These are phyloP conservation scores for Clarias gariepinus DNA, from an alignment of 2,113 vertebrate genomes.

Conservation along the genomic window DNA sequence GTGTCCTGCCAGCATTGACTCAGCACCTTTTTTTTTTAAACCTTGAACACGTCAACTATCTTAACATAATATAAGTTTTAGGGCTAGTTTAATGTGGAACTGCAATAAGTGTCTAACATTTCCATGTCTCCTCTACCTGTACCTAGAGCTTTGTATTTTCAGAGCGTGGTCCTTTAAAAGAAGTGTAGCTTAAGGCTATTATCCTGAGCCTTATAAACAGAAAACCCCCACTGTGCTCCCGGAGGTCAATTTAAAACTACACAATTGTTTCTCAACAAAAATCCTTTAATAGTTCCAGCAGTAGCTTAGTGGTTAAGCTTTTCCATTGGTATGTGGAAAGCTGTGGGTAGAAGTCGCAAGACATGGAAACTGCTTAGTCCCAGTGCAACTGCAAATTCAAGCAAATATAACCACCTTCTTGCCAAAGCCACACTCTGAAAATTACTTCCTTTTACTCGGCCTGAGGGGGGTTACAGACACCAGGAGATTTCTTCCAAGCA, in stretches of 20 bases:
- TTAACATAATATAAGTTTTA: neutral
- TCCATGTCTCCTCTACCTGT: neutral
- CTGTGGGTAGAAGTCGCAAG: neutral
- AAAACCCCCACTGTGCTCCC: neutral
- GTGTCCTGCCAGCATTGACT: neutral
- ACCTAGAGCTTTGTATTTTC: neutral
- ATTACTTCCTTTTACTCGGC: neutral
- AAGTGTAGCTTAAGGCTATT: constrained; percentile 24
- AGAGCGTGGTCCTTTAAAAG: neutral
- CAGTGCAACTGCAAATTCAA: neutral
- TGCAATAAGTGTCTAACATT: neutral
- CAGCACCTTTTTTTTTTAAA: neutral
- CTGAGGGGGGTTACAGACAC: neutral
- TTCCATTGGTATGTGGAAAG: neutral
- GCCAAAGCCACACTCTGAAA: constrained; percentile 19
- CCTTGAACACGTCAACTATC: neutral
- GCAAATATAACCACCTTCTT: neutral
- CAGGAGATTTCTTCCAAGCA: neutral
- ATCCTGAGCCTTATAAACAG: constrained; percentile 18
- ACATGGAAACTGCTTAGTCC: neutral
- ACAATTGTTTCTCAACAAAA: neutral
- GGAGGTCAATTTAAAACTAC: neutral
- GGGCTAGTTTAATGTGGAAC: neutral
- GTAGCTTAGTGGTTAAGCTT: neutral
- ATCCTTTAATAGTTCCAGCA: neutral